Conservation (phyloP, 2,888 invertebrate genomes). For the Cyrtodaria siliqua region DNA sequence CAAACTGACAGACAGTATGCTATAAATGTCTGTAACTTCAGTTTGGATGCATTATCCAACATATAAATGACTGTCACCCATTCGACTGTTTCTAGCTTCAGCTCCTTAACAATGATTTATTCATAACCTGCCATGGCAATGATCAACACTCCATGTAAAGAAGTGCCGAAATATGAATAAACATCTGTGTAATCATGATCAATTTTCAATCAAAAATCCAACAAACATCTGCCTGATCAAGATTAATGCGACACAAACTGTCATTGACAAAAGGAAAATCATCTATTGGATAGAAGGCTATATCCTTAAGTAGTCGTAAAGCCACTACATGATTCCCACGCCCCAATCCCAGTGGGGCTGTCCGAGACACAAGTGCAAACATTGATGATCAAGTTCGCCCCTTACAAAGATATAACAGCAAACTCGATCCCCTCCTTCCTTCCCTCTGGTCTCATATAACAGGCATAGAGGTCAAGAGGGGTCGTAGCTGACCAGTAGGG, state of each 20-base stretch:
- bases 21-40: no score
- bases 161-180: conserved; percentile 1
- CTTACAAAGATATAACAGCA: not conserved
- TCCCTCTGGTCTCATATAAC: conserved; percentile 9
- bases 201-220: conserved; percentile 39
- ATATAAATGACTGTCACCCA: no score
- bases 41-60: no score
- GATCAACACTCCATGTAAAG: conserved; percentile 15
- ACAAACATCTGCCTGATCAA: conserved; percentile 44
- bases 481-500: conserved; percentile 33
- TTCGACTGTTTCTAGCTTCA: no score
- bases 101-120: conserved; percentile 38
- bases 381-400: conserved; percentile 4
- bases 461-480: conserved; percentile 17
- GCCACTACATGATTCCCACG: not conserved
- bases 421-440: not conserved
- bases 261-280: conserved; percentile 21
- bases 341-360: conserved; percentile 1
- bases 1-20: no score
- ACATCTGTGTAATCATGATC: conserved; percentile 29
- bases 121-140: conserved; percentile 19
- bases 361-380: not conserved
- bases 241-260: conserved; percentile 41
- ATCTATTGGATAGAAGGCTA: not conserved
- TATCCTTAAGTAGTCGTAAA: conserved; percentile 28